Percentiles rank a stretch among this genome's conserved stretches.
These are phyloP conservation scores for Cercocebus atys DNA, from an alignment of 2,113 vertebrate genomes.

Conservation along the genomic window DNA sequence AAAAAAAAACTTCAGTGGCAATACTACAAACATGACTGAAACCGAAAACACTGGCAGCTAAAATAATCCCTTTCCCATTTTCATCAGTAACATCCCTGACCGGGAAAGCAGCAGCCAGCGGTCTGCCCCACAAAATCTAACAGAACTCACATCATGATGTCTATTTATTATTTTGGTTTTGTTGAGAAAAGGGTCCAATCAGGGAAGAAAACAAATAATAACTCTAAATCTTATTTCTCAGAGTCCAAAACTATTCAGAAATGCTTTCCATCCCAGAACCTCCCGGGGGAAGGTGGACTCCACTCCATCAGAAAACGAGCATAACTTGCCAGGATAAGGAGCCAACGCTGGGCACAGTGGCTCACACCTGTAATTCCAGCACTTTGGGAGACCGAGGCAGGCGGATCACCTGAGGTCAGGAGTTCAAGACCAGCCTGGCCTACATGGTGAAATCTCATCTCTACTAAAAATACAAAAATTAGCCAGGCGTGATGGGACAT, in stretches of 20 bases:
- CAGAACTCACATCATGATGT: neutral
- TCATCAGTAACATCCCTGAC: neutral
- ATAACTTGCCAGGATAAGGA: no score
- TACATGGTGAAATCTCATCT: no score
- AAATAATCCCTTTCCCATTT: neutral
- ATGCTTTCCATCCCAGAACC: neutral
- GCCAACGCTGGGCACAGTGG: no score
- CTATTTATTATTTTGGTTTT: neutral
- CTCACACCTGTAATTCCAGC: no score
- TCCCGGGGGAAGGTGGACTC: neutral
- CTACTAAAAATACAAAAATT: no score
- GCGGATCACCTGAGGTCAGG: no score
- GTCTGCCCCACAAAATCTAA: neutral
- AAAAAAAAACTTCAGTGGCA: neutral
- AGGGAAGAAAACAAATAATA: neutral
- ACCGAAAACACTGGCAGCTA: neutral
- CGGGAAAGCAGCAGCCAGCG: neutral
- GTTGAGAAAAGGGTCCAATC: neutral
- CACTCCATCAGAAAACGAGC: neutral
- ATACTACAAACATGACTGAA: neutral
- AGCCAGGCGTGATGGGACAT: no score
- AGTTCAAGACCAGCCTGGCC: no score
- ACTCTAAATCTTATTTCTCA: slow-evolving; percentile 18
- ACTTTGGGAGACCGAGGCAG: no score
- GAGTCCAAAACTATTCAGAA: neutral